These are phyloP conservation scores for Pyralis farinalis DNA, from an alignment of 2,888 invertebrate species.

Conservation along the genomic window DNA sequence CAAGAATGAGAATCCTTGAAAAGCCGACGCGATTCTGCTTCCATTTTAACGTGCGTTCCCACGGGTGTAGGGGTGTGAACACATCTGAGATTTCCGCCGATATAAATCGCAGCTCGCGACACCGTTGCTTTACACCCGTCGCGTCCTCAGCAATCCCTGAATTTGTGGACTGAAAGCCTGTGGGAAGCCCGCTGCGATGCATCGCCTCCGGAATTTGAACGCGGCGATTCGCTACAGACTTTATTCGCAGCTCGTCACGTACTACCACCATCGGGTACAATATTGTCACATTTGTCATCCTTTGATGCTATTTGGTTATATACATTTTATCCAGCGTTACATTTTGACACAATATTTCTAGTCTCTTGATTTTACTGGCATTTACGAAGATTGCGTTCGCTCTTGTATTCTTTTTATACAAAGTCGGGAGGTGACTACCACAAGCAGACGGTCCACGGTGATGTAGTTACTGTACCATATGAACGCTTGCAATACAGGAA, in stretches of 20 bases:
- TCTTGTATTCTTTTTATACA: no score
- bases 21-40: constrained; percentile 44
- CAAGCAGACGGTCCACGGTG: no score
- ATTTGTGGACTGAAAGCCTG: constrained; percentile 61
- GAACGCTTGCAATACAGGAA: no score
- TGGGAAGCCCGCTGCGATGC: constrained; percentile 33
- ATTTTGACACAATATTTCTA: no score
- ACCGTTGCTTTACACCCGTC: constrained; percentile 56
- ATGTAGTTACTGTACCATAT: no score
- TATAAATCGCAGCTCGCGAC: constrained; percentile 69
- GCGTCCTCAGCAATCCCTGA: constrained; percentile 55
- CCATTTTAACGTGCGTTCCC: constrained; percentile 50
- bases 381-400: no score
- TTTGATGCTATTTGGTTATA: constrained; percentile 18
- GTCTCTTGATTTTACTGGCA: no score
- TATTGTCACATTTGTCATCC: constrained; percentile 19
- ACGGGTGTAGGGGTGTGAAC: constrained; percentile 62
- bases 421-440: no score
- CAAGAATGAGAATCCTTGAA: constrained; percentile 42
- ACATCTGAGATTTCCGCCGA: constrained; percentile 64
- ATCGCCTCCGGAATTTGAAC: constrained; percentile 55
- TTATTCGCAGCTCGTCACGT: constrained; percentile 19
- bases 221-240: constrained; percentile 44
- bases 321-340: neutral
- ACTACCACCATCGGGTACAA: constrained; percentile 10